Base-by-base conservation (phyloP, 2,888 invertebrate genomes). In the Pristionchus exspectatus region DNA sequence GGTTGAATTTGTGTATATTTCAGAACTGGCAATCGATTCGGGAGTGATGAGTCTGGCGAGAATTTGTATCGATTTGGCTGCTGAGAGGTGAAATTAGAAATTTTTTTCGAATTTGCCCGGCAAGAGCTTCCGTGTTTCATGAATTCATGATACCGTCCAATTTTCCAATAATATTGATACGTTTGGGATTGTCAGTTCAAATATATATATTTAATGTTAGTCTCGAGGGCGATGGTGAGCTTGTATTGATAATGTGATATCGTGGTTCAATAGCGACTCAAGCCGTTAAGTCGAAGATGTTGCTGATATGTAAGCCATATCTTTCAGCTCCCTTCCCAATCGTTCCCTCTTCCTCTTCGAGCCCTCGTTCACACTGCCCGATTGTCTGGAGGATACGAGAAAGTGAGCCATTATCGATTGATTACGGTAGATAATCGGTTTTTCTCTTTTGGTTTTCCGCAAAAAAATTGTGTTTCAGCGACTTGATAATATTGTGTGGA, bases 1-100 rank as follows among this genome's bases (percentile, higher is more conserved):
- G n/a, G 63, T 10, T 63, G 7, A 63, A 59, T 24, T 59, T 59
- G 21, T 24, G 44, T 24, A 24, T 59, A 30, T 59, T 85, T 56
- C 84, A 56, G 59, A 85, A 59, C 27, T 85, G 59, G 38, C 84
- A 33, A 85, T 85, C 59, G 84, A 85, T 33, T 59, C 59, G 38
- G 84, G 84, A 59, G 84, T 85, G 56, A 85, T 85, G 84, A 59
- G 33, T 33, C 33, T 85, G 21, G 84, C 84, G 59, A 85, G 84
- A 59, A 59, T 85, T 18, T 85, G 84, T 38, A 85, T 59, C 33
- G 84, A 85, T 85, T 59, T 85, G 56, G 84, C 84, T 59, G 59
- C 84, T 59, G 84, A 85, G 33, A 56, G 84, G 84, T 59, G 12
- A 24, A 24, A 18, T 50, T 3, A 50, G 44, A 50, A 3, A 50